These are phyloP conservation scores for Turdus rufiventris DNA, from an alignment of 2,113 vertebrate genomes.

Conservation along the genomic window DNA sequence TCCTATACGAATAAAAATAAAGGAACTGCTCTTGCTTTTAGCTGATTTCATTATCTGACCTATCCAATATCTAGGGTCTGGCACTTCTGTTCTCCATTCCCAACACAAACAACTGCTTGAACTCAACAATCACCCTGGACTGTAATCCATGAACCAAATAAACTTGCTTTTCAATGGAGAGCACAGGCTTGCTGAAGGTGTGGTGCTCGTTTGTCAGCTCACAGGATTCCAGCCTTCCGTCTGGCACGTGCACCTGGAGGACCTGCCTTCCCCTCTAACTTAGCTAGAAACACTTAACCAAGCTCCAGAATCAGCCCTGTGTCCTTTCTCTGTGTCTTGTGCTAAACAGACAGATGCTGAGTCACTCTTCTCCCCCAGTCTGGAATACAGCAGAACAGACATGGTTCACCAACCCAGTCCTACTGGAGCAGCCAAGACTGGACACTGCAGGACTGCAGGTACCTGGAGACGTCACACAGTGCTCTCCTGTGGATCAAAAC, in stretches of 20 bases:
- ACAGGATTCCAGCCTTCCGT: neutral
- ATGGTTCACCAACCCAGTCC: neutral
- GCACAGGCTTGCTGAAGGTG: neutral
- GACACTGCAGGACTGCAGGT: neutral
- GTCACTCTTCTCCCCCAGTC: neutral
- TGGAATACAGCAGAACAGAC: neutral
- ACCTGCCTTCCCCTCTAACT: neutral
- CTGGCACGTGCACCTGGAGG: accelerated
- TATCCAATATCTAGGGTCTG: neutral
- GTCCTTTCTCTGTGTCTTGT: accelerated
- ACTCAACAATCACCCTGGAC: neutral
- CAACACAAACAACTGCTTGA: neutral
- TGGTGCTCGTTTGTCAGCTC: neutral
- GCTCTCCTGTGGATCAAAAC: accelerated
- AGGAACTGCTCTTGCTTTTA: neutral
- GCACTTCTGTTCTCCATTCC: neutral
- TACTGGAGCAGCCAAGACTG: accelerated
- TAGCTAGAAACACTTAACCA: neutral
- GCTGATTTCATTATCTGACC: neutral
- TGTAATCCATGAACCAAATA: neutral
- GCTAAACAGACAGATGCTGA: neutral
- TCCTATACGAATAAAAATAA: neutral
- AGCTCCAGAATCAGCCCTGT: neutral
- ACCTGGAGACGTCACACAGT: neutral
- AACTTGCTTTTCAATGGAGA: neutral